These are phyloP conservation scores for Plemyria rubiginata DNA, from an alignment of 2,888 invertebrate species.

Conservation along the genomic window DNA sequence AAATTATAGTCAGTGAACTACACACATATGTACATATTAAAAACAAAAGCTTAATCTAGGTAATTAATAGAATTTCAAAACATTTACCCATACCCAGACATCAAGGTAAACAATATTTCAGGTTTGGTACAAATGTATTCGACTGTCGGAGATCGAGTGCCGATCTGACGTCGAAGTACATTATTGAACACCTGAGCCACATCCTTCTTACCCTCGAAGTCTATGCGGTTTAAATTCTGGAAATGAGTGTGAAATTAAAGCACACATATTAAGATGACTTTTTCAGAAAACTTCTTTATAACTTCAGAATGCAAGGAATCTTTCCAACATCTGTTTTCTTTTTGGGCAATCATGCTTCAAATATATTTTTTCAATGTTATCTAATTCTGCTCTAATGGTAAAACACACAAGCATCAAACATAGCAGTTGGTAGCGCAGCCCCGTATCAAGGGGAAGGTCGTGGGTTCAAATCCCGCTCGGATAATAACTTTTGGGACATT, in stretches of 20 bases:
- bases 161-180: constrained; percentile 98
- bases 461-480: too few relatives aligned
- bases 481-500: too few relatives aligned
- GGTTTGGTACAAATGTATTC: constrained; percentile 99
- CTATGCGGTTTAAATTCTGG: constrained; percentile 89
- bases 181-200: constrained; percentile 99
- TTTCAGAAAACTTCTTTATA: background rate
- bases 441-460: too few relatives aligned
- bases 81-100: constrained; percentile 91
- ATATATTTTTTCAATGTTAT: too few relatives aligned
- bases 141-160: constrained; percentile 98
- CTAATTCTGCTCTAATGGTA: background rate
- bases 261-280: background rate
- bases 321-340: background rate
- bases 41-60: constrained; percentile 12
- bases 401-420: background rate
- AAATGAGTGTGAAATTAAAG: constrained; percentile 11
- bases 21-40: background rate
- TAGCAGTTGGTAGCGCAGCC: too few relatives aligned
- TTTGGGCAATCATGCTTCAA: too few relatives aligned
- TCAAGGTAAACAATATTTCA: constrained; percentile 97
- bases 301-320: too few relatives aligned
- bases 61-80: constrained; percentile 31
- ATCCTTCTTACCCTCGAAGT: constrained; percentile 98
- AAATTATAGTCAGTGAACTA: background rate